Percentiles rank a stretch among this genome's conserved stretches.
Conservation (phyloP, 2,888 invertebrate genomes). For the Drosophila birchii region DNA sequence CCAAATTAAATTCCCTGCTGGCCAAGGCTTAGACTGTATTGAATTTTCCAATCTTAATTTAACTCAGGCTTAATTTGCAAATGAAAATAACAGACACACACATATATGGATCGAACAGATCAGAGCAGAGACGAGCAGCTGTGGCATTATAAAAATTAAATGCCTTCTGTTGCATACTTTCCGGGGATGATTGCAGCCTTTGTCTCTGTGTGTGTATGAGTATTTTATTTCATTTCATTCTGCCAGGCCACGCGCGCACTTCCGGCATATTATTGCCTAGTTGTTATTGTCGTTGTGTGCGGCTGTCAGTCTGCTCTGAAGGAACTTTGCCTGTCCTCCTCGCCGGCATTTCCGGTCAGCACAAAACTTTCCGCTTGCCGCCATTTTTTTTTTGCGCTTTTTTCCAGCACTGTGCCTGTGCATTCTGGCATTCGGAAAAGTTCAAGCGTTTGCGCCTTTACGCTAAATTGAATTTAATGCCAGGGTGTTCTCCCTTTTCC, state of each 20-base stretch:
- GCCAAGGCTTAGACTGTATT: conserved; percentile 7
- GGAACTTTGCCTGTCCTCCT: conserved; percentile 63
- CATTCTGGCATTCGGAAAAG: conserved; percentile 22
- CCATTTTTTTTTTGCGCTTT: conserved; percentile 4
- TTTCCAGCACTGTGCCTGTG: conserved; percentile 19
- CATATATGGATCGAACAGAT: conserved; percentile 8
- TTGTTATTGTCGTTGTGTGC: conserved; percentile 36
- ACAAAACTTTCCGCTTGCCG: conserved; percentile 47
- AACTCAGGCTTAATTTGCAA: conserved; percentile 46
- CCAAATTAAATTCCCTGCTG: conserved; percentile 28
- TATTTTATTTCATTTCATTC: conserved; percentile 51
- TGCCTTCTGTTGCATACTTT: conserved; percentile 60
- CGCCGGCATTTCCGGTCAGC: conserved; percentile 72
- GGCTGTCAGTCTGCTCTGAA: conserved; percentile 37
- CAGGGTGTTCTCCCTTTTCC: conserved; percentile 6
- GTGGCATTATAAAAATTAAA: conserved; percentile 49
- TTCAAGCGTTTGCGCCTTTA: conserved; percentile 72
- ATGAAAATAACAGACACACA: conserved; percentile 22
- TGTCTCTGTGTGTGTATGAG: conserved; percentile 29
- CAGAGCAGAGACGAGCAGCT: conserved; percentile 11
- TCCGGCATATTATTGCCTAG: conserved; percentile 71
- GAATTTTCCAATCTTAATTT: conserved; percentile 40
- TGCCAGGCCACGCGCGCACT: conserved; percentile 69
- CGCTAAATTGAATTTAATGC: conserved; percentile 79
- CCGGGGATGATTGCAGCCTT: conserved; percentile 45